Conservation (phyloP, 2,113 vertebrate species). For the Cyrtonyx montezumae region DNA sequence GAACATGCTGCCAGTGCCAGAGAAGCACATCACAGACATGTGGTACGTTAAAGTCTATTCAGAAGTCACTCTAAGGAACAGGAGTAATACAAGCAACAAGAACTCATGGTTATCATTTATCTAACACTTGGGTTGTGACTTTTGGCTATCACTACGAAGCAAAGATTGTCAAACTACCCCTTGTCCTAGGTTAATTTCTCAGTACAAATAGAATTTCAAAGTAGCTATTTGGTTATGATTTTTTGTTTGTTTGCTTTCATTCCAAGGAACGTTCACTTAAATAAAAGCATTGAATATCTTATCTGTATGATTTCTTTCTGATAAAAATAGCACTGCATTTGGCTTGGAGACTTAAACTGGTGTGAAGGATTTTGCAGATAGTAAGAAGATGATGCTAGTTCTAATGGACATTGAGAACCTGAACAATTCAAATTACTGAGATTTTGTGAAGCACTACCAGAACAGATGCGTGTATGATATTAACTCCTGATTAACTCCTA, state of each 20-base stretch:
- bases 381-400: neutral
- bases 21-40: conserved; percentile 80
- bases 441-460: neutral
- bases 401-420: neutral
- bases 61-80: neutral
- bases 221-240: neutral
- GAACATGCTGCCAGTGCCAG: conserved; percentile 86
- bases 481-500: neutral
- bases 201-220: neutral
- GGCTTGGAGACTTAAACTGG: neutral
- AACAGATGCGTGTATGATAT: neutral
- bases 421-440: neutral
- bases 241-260: neutral
- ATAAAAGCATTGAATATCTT: neutral
- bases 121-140: neutral
- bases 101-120: neutral
- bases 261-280: neutral
- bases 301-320: neutral
- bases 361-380: neutral
- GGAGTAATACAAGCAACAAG: neutral
- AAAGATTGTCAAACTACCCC: neutral
- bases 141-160: neutral
- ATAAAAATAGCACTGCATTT: neutral
- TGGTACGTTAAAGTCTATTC: conserved; percentile 76
- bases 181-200: neutral